Evolutionary conservation across 2,113 vertebrate genomes (phyloP).

Genomic region (Gnathonemus longibarbis): DNA sequence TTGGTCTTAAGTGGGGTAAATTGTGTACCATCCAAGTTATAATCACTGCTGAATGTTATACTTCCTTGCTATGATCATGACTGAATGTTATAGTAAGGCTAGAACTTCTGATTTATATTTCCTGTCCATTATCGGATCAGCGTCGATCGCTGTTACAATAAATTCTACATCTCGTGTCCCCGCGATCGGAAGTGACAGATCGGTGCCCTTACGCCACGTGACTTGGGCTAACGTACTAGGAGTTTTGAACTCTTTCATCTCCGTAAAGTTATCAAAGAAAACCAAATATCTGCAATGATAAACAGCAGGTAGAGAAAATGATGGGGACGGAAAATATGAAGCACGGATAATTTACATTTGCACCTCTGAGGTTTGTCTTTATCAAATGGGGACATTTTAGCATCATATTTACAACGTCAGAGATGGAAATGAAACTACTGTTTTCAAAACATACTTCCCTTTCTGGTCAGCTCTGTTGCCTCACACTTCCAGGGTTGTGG

Average conservation of each 20-base stretch:
- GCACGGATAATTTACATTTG: background rate
- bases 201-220: background rate
- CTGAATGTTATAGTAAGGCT: background rate
- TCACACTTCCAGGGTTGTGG: background rate
- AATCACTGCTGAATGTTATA: background rate
- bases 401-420: background rate
- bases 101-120: background rate
- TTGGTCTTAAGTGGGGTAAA: background rate
- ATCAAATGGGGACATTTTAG: background rate
- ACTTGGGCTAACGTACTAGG: background rate
- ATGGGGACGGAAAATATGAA: background rate
- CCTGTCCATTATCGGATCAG: background rate
- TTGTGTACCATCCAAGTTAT: background rate
- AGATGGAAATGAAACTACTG: background rate
- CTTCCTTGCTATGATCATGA: background rate
- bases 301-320: background rate
- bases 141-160: background rate
- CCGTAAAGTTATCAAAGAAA: background rate
- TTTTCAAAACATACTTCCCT: background rate
- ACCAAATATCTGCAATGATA: background rate
- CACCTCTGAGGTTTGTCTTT: background rate
- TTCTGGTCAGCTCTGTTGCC: background rate
- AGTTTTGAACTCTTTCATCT: background rate
- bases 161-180: background rate
- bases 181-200: background rate